A percentile compares a stretch with the other conserved stretches of the same genome.
Conservation (phyloP, 1,140 invertebrate species). For the Drosophila grimshawi region DNA sequence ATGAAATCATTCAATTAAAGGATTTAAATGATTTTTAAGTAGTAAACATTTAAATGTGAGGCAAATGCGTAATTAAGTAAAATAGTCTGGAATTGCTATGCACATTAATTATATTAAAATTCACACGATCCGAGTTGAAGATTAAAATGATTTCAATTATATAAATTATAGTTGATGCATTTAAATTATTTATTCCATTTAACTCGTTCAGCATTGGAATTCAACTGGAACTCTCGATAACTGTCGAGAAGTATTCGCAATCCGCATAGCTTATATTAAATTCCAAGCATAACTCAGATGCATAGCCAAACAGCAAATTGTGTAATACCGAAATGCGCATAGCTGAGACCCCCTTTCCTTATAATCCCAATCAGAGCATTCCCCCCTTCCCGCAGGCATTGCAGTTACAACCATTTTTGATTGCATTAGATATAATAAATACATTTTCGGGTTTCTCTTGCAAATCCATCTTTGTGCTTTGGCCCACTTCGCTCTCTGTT, state of each 20-base stretch:
- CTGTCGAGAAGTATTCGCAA: conserved; percentile 21
- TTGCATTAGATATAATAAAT: conserved; percentile 72
- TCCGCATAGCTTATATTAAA: conserved; percentile 69
- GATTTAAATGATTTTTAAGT: too few relatives aligned
- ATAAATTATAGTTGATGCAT: not conserved
- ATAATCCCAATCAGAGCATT: not conserved
- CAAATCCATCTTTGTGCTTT: not conserved
- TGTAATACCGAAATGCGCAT: conserved; percentile 61
- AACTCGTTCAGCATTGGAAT: conserved; percentile 2
- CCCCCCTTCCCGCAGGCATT: conserved; percentile 54
- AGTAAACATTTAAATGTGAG: too few relatives aligned
- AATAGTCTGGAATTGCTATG: not conserved
- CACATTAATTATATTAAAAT: conserved; percentile 17
- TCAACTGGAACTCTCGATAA: conserved; percentile 30
- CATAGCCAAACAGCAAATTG: conserved; percentile 48
- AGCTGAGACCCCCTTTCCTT: conserved; percentile 34
- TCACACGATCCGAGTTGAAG: not conserved
- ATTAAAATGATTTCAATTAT: not conserved
- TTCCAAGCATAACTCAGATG: conserved; percentile 62
- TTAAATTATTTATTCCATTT: not conserved
- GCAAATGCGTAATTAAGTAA: too few relatives aligned
- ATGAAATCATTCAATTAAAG: too few relatives aligned
- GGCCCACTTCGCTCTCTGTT: not conserved
- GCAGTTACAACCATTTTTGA: conserved; percentile 71
- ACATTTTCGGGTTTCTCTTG: conserved; percentile 32